Percentiles rank a stretch among this genome's conserved stretches.
Evolutionary conservation across 2,888 invertebrate species (phyloP).

Genomic region (Ligdia adustata): DNA sequence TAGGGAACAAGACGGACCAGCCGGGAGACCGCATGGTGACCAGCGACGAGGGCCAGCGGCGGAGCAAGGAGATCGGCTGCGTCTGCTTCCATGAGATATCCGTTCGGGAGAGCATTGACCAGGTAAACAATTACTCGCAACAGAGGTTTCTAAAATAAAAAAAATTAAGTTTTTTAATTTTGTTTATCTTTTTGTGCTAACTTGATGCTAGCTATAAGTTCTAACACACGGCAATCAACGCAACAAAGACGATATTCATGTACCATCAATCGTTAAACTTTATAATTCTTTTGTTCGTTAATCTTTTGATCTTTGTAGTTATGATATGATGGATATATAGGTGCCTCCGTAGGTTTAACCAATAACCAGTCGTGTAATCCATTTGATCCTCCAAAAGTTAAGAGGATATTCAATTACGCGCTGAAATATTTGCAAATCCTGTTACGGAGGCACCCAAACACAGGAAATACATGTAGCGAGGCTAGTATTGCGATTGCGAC

Average conservation of each 20-base stretch:
- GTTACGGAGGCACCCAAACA: slow-evolving; percentile 19
- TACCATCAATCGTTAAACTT: too few species aligned
- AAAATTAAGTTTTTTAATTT: too few species aligned
- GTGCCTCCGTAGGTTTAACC: too few species aligned
- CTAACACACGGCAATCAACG: too few species aligned
- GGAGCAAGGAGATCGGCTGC: slow-evolving; percentile 91
- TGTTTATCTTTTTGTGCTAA: too few species aligned
- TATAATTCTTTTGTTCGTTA: too few species aligned
- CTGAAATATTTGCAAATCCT: slow-evolving; percentile 18
- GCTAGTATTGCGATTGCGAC: neutral
- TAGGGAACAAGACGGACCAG: slow-evolving; percentile 93
- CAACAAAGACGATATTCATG: too few species aligned
- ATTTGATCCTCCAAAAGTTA: slow-evolving; percentile 5
- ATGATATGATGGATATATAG: too few species aligned
- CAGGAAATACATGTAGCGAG: slow-evolving; percentile 13
- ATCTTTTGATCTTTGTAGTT: slow-evolving; percentile 11
- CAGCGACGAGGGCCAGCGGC: slow-evolving; percentile 88
- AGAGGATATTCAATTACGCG: slow-evolving; percentile 18
- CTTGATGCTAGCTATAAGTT: too few species aligned
- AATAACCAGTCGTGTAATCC: too few species aligned
- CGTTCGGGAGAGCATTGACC: slow-evolving; percentile 92
- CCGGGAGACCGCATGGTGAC: slow-evolving; percentile 92
- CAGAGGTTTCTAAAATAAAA: too few species aligned
- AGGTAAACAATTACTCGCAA: too few species aligned
- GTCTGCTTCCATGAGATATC: slow-evolving; percentile 94